These are phyloP conservation scores for Oxyruncus cristatus DNA, from an alignment of 2,113 vertebrate species.

Conservation along the genomic window DNA sequence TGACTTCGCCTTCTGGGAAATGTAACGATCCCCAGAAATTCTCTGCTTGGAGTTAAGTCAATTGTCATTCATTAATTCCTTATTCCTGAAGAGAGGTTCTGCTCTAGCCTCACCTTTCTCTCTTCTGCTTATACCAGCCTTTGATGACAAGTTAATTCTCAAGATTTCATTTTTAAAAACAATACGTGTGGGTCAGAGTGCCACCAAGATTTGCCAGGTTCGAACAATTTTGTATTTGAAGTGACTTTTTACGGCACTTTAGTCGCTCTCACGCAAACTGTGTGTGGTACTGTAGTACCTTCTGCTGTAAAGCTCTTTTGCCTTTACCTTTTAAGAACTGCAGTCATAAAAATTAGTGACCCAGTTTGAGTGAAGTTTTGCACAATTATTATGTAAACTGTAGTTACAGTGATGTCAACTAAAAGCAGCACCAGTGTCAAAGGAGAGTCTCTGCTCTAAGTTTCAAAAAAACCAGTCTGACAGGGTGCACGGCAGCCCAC, in stretches of 20 bases:
- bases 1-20: slow-evolving; percentile 58
- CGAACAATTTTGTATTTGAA: not conserved
- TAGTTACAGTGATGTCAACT: not conserved
- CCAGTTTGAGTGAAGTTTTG: not conserved
- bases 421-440: not conserved
- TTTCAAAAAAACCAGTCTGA: not conserved
- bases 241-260: not conserved
- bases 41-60: slow-evolving; percentile 30
- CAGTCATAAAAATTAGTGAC: slow-evolving; percentile 30
- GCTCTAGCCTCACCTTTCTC: not conserved
- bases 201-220: not conserved
- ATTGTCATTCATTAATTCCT: slow-evolving; percentile 18
- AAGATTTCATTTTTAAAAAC: slow-evolving; percentile 1
- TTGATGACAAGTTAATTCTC: not conserved
- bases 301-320: not conserved
- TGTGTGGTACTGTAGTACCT: not conserved
- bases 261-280: not conserved
- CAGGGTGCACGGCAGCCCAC: not conserved
- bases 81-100: slow-evolving; percentile 3
- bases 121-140: not conserved
- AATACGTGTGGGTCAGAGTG: not conserved
- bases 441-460: not conserved
- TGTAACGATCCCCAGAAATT: slow-evolving; percentile 47
- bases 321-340: not conserved
- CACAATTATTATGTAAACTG: not conserved